phyloP scores from a whole-genome alignment of 2,113 vertebrate species.

The Leptobrachium leishanense region DNA sequence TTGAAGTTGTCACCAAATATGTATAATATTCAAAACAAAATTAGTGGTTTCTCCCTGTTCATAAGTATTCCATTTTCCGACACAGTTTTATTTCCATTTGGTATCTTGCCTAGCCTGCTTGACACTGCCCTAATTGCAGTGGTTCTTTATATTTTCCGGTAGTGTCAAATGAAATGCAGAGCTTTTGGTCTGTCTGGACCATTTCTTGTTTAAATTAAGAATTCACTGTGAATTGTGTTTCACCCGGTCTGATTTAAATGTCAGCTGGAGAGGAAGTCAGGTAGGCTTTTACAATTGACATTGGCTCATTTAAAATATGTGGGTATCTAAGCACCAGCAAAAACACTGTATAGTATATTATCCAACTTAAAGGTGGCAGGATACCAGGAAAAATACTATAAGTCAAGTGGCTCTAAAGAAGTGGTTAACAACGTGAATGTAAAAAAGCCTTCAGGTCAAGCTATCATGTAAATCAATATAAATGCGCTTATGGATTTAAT shows the following conservation, averaged over 20 bases:
- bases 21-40: neutral
- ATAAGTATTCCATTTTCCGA: neutral
- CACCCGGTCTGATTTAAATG: conserved; percentile 18
- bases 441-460: neutral
- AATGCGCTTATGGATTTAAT: neutral
- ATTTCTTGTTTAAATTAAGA: conserved; percentile 3
- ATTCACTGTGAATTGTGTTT: neutral
- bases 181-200: conserved; percentile 23
- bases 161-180: neutral
- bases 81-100: conserved; percentile 6
- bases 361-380: conserved; percentile 20
- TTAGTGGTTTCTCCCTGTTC: neutral
- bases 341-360: neutral
- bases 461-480: neutral
- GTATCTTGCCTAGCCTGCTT: neutral
- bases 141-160: conserved; percentile 1
- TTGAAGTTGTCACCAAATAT: neutral
- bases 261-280: conserved; percentile 16
- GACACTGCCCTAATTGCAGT: neutral
- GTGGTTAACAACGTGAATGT: neutral
- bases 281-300: conserved; percentile 22
- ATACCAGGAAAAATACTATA: conserved; percentile 10
- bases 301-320: neutral
- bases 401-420: neutral
- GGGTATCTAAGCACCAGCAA: conserved; percentile 9